Conservation (phyloP, 1,140 invertebrate genomes). For the Eumaeus atala region DNA sequence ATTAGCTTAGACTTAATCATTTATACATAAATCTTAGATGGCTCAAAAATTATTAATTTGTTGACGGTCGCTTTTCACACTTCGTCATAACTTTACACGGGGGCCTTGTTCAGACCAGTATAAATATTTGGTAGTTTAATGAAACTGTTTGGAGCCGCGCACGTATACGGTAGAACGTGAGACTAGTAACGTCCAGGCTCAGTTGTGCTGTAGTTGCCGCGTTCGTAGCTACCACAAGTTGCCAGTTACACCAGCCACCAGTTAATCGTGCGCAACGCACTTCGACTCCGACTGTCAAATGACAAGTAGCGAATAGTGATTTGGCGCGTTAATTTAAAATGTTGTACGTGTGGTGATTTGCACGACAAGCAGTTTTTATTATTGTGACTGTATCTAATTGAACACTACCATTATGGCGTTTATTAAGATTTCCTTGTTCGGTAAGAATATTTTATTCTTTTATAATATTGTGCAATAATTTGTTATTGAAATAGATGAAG, state of each 20-base stretch:
- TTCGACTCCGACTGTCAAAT: slow-evolving; percentile 7
- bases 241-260: neutral
- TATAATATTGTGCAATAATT: too few species aligned
- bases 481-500: too few species aligned
- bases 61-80: neutral
- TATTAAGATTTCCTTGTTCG: slow-evolving; percentile 45
- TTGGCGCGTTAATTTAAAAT: slow-evolving; percentile 14
- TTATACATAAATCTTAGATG: too few species aligned
- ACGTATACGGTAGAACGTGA: too few species aligned
- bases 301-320: too few species aligned
- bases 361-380: slow-evolving; percentile 14
- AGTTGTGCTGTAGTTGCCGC: slow-evolving; percentile 4
- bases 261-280: slow-evolving; percentile 8
- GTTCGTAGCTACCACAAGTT: slow-evolving; percentile 13
- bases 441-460: slow-evolving; percentile 31
- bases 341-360: slow-evolving; percentile 17
- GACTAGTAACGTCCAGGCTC: neutral
- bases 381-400: slow-evolving; percentile 8
- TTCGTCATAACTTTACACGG: neutral
- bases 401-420: slow-evolving; percentile 38
- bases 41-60: too few species aligned
- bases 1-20: too few species aligned
- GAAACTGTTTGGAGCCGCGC: slow-evolving; percentile 1
- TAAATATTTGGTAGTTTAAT: slow-evolving; percentile 9
- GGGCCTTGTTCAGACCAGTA: slow-evolving; percentile 3